Evolutionary conservation across 2,888 invertebrate genomes (phyloP), one percentile per base, ranked within the genome.

Genomic region (Empis stercorea): DNA sequence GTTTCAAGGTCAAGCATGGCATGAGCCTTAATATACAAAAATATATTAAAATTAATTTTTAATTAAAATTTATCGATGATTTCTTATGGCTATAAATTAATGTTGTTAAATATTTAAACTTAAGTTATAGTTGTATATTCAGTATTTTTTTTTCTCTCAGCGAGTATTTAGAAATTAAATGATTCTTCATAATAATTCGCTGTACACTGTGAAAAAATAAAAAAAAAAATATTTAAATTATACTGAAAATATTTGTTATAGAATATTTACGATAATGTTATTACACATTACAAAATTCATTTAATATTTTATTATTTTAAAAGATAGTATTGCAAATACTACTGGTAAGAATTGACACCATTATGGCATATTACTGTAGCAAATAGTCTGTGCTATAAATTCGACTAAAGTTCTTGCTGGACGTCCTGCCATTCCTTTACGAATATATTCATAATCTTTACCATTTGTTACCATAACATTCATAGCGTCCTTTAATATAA

Each of bases 91-190:
- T 27, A 27, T 27, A 7, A 27, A 27, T 7, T 7, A 6, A 7
- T 27, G 23, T n/a, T 27, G 23, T 9, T 27, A 27, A 27, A 27
- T 27, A 27, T 27, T 60, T 84, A 81, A 6, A 84, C 78, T n/a
- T 85, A 58, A 1, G 85, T 85, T 45, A 85, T 68, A 0, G 84
- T 83, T 5, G n/a, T n/a, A n/a, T n/a, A n/a, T n/a, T n/a, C n/a
- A n/a, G n/a, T n/a, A n/a, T n/a, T n/a, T n/a, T n/a, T n/a, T n/a
- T n/a, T n/a, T n/a, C n/a, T n/a, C n/a, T n/a, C n/a, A n/a, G n/a
- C n/a, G 85, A 85, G n/a, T 85, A 71, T n/a, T 85, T 85, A 27
- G 82, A 76, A 81, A 83, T 81, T 15, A 82, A 83, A n/a, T n/a
- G n/a, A n/a, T n/a, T n/a, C n/a, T n/a, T n/a, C n/a, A n/a, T n/a